Conservation (phyloP, 2,113 vertebrate genomes). For the Forbesichthys agassizii region DNA sequence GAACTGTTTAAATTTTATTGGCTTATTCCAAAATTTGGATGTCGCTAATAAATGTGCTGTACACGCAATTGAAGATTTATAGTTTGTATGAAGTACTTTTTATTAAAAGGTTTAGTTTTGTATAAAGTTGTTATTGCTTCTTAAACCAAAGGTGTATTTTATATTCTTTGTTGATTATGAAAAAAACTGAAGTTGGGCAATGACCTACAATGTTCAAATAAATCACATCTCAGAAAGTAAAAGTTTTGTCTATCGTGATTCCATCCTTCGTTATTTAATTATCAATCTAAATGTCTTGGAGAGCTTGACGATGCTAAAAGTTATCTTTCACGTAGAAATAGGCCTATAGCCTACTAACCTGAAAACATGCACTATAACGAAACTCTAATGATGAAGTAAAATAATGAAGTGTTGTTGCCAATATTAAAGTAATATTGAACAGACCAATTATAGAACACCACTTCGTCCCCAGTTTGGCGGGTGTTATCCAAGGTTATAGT, state of each 20-base stretch:
- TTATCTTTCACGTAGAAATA: not conserved
- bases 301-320: slow-evolving; percentile 19
- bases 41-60: slow-evolving; percentile 79
- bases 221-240: slow-evolving; percentile 60
- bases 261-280: not conserved
- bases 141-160: slow-evolving; percentile 90
- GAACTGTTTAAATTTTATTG: slow-evolving; percentile 69
- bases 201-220: slow-evolving; percentile 68
- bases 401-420: not conserved
- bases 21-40: slow-evolving; percentile 83
- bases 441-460: slow-evolving; percentile 29
- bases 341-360: too few relatives aligned
- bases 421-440: not conserved
- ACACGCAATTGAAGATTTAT: slow-evolving; percentile 76
- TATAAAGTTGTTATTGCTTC: slow-evolving; percentile 82
- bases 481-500: slow-evolving; percentile 46
- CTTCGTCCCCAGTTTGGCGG: slow-evolving; percentile 59
- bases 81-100: slow-evolving; percentile 78
- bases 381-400: too few relatives aligned
- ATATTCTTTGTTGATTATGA: slow-evolving; percentile 71
- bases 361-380: too few relatives aligned
- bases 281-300: not conserved
- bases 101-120: slow-evolving; percentile 86
- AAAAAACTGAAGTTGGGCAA: slow-evolving; percentile 53
- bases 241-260: slow-evolving; percentile 29